phyloP scores from a whole-genome alignment of 2,888 invertebrate species.

The Dicyrtoma fusca region DNA sequence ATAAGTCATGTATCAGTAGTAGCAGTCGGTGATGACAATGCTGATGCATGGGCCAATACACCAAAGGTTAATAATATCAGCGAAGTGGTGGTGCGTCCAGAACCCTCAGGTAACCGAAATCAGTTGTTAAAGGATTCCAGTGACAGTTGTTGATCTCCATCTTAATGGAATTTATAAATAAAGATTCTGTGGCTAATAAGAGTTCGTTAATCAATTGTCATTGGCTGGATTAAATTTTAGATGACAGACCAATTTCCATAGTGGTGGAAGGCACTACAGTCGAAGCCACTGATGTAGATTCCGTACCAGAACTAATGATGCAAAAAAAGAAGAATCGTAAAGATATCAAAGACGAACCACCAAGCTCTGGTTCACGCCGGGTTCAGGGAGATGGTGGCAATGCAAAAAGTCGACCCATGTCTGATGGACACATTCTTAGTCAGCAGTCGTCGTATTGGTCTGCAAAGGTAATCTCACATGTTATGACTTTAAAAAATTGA shows the following conservation, averaged over 20 bases:
- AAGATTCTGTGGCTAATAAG: too few relatives aligned
- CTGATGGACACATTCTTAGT: constrained; percentile 54
- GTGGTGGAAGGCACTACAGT: constrained; percentile 62
- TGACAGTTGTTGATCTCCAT: too few relatives aligned
- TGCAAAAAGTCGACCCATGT: constrained; percentile 49
- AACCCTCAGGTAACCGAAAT: constrained; percentile 15
- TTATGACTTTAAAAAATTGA: neutral
- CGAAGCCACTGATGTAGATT: constrained; percentile 59
- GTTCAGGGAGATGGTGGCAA: constrained; percentile 17
- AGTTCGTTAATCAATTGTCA: too few relatives aligned
- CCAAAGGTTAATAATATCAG: constrained; percentile 37
- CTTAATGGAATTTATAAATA: too few relatives aligned
- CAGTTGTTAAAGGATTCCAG: too few relatives aligned
- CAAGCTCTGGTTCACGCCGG: constrained; percentile 31
- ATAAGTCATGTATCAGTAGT: constrained; percentile 91
- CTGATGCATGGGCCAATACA: constrained; percentile 41
- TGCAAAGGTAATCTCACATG: constrained; percentile 34
- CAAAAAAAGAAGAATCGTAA: constrained; percentile 41
- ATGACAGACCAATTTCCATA: constrained; percentile 61
- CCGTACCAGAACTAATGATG: constrained; percentile 58
- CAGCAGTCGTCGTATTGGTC: constrained; percentile 42
- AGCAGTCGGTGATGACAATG: constrained; percentile 75
- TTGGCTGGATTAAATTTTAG: constrained; percentile 39
- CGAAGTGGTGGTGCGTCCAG: constrained; percentile 49
- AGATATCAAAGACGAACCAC: constrained; percentile 5